Evolutionary conservation across 2,113 vertebrate genomes (phyloP).

Genomic region (Anthoscopus minutus): DNA sequence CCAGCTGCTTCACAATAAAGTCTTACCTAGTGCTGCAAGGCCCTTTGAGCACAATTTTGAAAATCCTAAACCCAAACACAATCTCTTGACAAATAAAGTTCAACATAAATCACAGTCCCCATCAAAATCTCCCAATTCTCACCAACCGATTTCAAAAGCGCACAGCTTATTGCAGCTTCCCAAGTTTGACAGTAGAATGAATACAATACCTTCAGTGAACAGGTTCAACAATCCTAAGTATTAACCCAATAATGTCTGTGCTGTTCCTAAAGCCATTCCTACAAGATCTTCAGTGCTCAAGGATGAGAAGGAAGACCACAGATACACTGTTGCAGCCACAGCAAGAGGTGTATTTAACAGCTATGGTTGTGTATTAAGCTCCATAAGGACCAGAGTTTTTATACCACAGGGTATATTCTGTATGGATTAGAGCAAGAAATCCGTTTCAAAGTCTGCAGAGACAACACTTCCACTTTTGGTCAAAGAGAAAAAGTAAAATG

Average conservation of each 20-base stretch:
- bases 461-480: conserved; percentile 85
- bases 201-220: conserved; percentile 73
- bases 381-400: conserved; percentile 84
- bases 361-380: conserved; percentile 81
- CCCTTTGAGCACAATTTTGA: conserved; percentile 87
- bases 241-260: conserved; percentile 79
- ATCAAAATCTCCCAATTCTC: conserved; percentile 63
- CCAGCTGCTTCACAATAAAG: conserved; percentile 83
- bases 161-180: conserved; percentile 73
- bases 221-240: conserved; percentile 80
- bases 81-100: conserved; percentile 82
- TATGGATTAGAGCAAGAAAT: conserved; percentile 85
- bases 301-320: conserved; percentile 82
- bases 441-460: conserved; percentile 87
- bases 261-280: conserved; percentile 80
- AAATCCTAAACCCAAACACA: conserved; percentile 89
- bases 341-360: conserved; percentile 85
- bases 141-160: conserved; percentile 63
- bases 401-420: conserved; percentile 83
- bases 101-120: conserved; percentile 69
- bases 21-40: conserved; percentile 78
- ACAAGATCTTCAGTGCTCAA: conserved; percentile 83
- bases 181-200: conserved; percentile 76
- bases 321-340: conserved; percentile 80
- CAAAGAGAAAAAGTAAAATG: conserved; percentile 89